A percentile compares a stretch with the other conserved stretches of the same genome.
Evolutionary conservation across 1,140 invertebrate species (phyloP).

Genomic region (Trachelipus rathkii): DNA sequence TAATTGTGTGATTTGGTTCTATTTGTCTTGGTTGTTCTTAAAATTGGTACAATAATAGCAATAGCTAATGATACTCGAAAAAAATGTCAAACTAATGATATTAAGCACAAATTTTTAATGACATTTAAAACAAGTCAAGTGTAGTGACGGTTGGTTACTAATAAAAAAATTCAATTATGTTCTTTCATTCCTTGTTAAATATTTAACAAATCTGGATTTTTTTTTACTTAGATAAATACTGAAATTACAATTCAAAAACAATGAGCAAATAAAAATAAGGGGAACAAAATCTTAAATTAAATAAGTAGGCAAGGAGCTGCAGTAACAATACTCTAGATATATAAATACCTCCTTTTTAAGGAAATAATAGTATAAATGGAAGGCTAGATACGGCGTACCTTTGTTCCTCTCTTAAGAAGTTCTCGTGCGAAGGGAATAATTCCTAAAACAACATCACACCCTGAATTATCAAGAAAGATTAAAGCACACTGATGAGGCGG

Average conservation of each 20-base stretch:
- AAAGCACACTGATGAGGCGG: conserved; percentile 75
- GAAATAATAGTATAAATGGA: background rate
- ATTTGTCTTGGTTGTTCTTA: too few relatives aligned
- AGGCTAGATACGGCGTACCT: conserved; percentile 66
- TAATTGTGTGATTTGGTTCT: too few relatives aligned
- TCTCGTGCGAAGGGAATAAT: conserved; percentile 85
- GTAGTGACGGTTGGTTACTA: too few relatives aligned
- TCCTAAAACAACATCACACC: conserved; percentile 86
- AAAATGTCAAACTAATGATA: too few relatives aligned
- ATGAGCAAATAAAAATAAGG: background rate
- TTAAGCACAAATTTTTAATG: too few relatives aligned
- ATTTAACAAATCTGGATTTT: too few relatives aligned
- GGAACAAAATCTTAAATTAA: too few relatives aligned
- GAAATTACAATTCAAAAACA: background rate
- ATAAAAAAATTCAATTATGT: conserved; percentile 9
- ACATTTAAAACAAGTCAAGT: too few relatives aligned
- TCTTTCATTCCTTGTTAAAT: too few relatives aligned
- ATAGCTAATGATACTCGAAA: too few relatives aligned
- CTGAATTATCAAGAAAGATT: conserved; percentile 95
- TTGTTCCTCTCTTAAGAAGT: conserved; percentile 59
- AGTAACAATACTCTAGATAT: background rate
- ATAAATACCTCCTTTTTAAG: background rate
- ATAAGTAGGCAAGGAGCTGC: too few relatives aligned
- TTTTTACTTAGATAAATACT: background rate
- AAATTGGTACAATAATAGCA: too few relatives aligned